phyloP scores from a whole-genome alignment of 1,140 invertebrate genomes.

The Drosophila obscura region DNA sequence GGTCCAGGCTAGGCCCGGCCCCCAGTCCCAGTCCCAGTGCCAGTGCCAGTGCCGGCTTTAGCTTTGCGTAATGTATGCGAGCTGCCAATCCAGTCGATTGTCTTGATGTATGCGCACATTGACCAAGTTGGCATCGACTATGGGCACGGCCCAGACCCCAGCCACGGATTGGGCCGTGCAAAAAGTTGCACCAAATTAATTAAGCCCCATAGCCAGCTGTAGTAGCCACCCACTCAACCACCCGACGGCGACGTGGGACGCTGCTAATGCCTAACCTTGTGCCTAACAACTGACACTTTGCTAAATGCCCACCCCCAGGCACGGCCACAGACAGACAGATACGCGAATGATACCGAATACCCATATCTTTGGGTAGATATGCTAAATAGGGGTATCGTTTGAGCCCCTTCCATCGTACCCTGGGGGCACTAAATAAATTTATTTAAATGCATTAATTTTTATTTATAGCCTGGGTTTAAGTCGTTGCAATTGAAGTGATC shows the following conservation, averaged over 20 bases:
- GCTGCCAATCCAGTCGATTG: conserved; percentile 79
- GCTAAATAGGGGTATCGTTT: conserved; percentile 49
- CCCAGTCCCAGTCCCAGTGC: conserved; percentile 19
- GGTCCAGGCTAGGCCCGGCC: conserved; percentile 15
- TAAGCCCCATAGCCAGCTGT: conserved; percentile 39
- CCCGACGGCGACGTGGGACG: conserved; percentile 72
- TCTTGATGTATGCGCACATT: conserved; percentile 75
- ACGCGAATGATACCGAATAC: conserved; percentile 26
- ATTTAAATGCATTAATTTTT: conserved; percentile 68
- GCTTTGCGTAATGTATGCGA: conserved; percentile 74
- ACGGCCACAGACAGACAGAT: conserved; percentile 13
- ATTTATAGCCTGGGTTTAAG: conserved; percentile 40
- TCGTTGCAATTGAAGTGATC: conserved; percentile 39
- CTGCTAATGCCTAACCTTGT: conserved; percentile 76
- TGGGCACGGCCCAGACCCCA: conserved; percentile 26
- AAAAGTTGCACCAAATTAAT: conserved; percentile 81
- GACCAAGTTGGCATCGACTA: conserved; percentile 53
- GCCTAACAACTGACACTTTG: conserved; percentile 76
- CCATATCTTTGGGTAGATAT: conserved; percentile 15
- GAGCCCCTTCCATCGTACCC: conserved; percentile 2
- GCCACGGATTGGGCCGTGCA: conserved; percentile 24
- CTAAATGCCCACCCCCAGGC: conserved; percentile 64
- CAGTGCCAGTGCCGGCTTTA: neutral
- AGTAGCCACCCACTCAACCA: conserved; percentile 49
- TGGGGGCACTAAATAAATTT: conserved; percentile 47